Conservation (phyloP, 2,888 invertebrate genomes). For the Rutpela maculata region DNA sequence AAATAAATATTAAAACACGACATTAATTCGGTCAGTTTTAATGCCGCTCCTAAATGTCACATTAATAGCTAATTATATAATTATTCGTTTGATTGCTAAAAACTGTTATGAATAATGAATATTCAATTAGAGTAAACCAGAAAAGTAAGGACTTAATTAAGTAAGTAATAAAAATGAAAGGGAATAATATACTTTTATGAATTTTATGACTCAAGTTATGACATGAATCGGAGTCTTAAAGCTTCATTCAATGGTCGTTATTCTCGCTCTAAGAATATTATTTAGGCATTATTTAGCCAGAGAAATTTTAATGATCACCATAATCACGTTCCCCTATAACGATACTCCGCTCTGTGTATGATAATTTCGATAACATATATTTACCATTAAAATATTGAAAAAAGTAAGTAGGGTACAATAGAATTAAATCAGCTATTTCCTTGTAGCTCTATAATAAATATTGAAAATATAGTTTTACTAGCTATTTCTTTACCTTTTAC, state of each 20-base stretch:
- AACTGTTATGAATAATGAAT: neutral
- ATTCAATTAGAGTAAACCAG: neutral
- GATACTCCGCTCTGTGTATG: too few species aligned
- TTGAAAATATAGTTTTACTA: too few species aligned
- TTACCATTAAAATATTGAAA: too few species aligned
- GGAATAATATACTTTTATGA: neutral
- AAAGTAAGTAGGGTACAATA: too few species aligned
- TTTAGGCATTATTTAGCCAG: neutral
- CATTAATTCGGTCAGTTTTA: neutral
- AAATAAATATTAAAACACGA: neutral
- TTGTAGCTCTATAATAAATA: too few species aligned
- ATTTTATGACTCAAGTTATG: neutral
- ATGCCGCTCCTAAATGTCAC: neutral
- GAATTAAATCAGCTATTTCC: too few species aligned
- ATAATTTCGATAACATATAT: too few species aligned
- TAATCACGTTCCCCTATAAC: too few species aligned
- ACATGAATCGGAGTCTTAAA: neutral
- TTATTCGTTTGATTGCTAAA: neutral
- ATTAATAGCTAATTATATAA: neutral
- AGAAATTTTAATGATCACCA: neutral
- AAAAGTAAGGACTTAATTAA: neutral
- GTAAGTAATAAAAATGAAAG: neutral
- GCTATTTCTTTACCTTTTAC: too few species aligned
- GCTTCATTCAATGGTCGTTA: neutral
- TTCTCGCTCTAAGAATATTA: neutral